A percentile compares a stretch with the other conserved stretches of the same genome.
These are phyloP conservation scores for Turritopsis rubra DNA, from an alignment of 30 jellyfish, hydroid and myxozoan genomes.

Conservation along the genomic window DNA sequence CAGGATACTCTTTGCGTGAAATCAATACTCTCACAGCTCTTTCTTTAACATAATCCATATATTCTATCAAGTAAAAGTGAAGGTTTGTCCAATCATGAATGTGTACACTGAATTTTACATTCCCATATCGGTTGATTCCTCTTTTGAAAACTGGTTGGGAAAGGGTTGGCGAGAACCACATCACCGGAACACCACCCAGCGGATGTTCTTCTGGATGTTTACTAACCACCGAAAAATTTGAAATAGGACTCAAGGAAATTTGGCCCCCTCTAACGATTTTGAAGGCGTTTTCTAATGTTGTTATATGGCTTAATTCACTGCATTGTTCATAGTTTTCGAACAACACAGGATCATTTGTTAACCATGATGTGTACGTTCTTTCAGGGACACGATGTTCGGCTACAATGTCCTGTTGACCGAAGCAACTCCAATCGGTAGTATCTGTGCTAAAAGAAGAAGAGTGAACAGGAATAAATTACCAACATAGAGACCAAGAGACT, in stretches of 20 bases:
- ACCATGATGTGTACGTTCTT: neutral
- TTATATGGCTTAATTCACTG: neutral
- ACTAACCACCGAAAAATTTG: neutral
- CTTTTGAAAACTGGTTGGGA: neutral
- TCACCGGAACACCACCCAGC: neutral
- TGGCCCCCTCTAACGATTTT: neutral
- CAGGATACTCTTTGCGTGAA: neutral
- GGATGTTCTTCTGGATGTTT: neutral
- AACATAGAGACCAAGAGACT: too few relatives aligned
- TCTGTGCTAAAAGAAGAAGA: too few relatives aligned
- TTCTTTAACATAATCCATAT: neutral
- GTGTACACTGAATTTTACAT: neutral
- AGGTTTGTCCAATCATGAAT: neutral
- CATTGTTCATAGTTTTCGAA: neutral
- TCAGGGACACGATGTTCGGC: neutral
- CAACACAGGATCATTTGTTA: neutral
- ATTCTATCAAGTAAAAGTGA: neutral
- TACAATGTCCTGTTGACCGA: neutral
- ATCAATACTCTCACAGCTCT: neutral
- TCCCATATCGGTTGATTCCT: neutral
- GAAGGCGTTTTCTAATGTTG: neutral
- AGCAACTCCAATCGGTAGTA: neutral
- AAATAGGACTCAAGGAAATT: neutral
- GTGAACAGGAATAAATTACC: too few relatives aligned
- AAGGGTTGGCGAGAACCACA: neutral